Evolutionary conservation across 2,888 invertebrate species (phyloP).

Genomic region (Napeogenes sylphis): DNA sequence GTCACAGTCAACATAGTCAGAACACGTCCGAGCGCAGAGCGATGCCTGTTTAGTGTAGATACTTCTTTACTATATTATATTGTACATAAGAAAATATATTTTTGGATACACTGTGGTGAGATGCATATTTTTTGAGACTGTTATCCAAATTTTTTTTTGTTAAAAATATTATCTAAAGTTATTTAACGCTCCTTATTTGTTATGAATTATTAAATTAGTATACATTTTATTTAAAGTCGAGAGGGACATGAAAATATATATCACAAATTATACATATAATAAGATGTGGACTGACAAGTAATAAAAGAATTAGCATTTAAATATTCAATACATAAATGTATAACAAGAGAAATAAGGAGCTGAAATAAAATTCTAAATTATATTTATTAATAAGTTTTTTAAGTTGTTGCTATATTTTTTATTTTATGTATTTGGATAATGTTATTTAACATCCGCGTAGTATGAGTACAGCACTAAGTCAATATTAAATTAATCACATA

Average conservation of each 20-base stretch:
- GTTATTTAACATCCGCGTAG: conserved; percentile 46
- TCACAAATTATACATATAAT: too few species aligned
- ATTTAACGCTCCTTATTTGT: conserved; percentile 26
- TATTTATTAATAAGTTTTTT: conserved; percentile 62
- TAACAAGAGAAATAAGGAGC: conserved; percentile 39
- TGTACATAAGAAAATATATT: conserved; percentile 68
- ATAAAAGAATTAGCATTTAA: background rate
- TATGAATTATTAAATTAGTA: conserved; percentile 3
- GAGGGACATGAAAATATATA: too few species aligned
- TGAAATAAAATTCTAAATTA: conserved; percentile 62
- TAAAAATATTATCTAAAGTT: conserved; percentile 28
- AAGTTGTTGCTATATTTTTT: conserved; percentile 61
- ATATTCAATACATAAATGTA: background rate
- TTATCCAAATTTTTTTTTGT: conserved; percentile 64
- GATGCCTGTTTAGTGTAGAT: conserved; percentile 24
- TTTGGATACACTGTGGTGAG: conserved; percentile 61
- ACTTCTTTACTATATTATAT: conserved; percentile 35
- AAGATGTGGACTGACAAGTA: background rate
- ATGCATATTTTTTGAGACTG: conserved; percentile 73
- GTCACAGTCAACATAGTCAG: conserved; percentile 9
- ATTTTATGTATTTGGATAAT: conserved; percentile 40
- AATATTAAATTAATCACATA: conserved; percentile 69
- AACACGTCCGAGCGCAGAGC: conserved; percentile 25
- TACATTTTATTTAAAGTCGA: too few species aligned
- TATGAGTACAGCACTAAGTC: conserved; percentile 61